Conservation (phyloP, 2,797 vertebrate species). For the Pangasius mekongensis region DNA sequence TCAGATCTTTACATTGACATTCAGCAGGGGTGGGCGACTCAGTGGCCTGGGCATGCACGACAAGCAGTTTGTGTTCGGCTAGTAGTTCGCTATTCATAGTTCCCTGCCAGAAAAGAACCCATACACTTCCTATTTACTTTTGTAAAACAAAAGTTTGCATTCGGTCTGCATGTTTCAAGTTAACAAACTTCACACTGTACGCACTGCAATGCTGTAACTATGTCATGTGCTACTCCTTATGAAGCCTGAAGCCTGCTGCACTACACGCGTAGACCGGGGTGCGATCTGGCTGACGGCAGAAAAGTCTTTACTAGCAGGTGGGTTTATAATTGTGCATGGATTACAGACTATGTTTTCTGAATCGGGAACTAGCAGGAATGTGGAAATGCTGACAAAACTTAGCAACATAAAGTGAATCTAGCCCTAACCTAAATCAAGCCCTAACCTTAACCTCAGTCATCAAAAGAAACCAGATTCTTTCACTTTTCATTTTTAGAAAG, state of each 20-base stretch:
- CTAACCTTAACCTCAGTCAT: too few species aligned
- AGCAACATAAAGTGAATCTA: neutral
- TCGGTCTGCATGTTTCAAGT: neutral
- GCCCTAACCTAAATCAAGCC: neutral
- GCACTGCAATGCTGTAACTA: neutral
- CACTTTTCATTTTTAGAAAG: too few species aligned
- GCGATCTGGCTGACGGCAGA: neutral
- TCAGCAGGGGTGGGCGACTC: too few species aligned
- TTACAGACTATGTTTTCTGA: neutral
- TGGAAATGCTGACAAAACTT: neutral
- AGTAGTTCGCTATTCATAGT: too few species aligned
- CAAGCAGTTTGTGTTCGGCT: too few species aligned
- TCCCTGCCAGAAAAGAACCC: too few species aligned
- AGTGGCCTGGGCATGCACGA: neutral
- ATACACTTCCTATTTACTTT: neutral
- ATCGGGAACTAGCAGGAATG: neutral
- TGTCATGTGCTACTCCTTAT: neutral
- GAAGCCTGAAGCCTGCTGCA: neutral
- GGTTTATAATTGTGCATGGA: neutral
- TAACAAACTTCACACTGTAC: neutral
- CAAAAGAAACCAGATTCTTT: too few species aligned
- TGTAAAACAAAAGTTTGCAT: neutral
- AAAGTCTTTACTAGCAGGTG: neutral
- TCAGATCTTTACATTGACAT: neutral
- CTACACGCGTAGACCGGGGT: neutral